Evolutionary conservation across 2,797 vertebrate species (phyloP).

Genomic region (Gymnothorax javanicus): DNA sequence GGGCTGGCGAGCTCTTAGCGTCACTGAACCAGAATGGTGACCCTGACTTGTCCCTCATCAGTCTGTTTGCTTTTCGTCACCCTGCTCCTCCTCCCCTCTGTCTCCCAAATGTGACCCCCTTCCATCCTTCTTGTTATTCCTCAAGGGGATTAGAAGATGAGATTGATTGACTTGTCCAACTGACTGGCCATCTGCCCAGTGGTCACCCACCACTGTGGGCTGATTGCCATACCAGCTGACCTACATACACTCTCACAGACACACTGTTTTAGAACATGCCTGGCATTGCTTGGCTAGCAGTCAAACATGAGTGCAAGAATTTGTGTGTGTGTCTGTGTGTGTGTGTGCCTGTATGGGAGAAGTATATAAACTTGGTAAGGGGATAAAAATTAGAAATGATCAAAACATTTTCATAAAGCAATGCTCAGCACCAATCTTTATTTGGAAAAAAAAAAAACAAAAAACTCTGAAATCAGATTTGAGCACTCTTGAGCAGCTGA

Average conservation of each 20-base stretch:
- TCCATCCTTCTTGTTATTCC: constrained; percentile 47
- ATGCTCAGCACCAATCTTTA: background rate
- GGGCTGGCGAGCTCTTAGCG: constrained; percentile 8
- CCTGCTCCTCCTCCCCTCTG: constrained; percentile 28
- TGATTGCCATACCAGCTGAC: background rate
- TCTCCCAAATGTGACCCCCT: constrained; percentile 16
- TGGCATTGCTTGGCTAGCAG: background rate
- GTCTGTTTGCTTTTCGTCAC: constrained; percentile 42
- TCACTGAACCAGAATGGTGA: constrained; percentile 20
- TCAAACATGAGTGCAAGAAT: background rate
- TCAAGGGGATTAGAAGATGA: constrained; percentile 49
- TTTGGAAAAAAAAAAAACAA: background rate
- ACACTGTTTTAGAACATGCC: constrained; percentile 29
- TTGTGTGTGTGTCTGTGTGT: background rate
- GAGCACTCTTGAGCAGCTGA: background rate
- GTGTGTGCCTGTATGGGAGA: background rate
- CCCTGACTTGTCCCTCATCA: constrained; percentile 29
- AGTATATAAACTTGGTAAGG: no score
- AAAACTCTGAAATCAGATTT: background rate
- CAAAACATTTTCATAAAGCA: no score
- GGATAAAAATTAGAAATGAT: no score
- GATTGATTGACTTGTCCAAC: constrained; percentile 46
- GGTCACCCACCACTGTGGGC: background rate
- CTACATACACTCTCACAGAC: constrained; percentile 16
- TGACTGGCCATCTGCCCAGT: constrained; percentile 52